Conservation (phyloP, 1,140 invertebrate genomes). For the Aricia agestis region DNA sequence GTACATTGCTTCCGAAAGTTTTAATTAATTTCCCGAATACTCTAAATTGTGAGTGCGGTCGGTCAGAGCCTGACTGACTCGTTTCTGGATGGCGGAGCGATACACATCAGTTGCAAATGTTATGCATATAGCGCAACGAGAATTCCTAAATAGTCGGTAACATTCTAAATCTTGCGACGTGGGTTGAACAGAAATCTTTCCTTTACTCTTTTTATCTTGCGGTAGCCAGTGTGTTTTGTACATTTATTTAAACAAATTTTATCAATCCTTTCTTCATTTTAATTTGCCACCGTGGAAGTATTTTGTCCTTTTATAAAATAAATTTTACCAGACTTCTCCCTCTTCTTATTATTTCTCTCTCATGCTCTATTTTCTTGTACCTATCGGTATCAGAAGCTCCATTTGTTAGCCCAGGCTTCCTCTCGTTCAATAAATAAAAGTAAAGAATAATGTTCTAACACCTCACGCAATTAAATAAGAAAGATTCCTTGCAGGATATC, state of each 20-base stretch:
- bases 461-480: neutral
- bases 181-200: neutral
- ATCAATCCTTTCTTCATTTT: too few relatives aligned
- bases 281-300: too few relatives aligned
- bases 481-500: neutral
- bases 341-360: too few relatives aligned
- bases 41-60: neutral
- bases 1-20: neutral
- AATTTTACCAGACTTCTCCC: too few relatives aligned
- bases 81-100: constrained; percentile 31
- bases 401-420: neutral
- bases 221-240: neutral
- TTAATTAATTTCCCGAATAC: constrained; percentile 1
- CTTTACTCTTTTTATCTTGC: neutral
- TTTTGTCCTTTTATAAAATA: too few relatives aligned
- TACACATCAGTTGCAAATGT: constrained; percentile 41
- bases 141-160: constrained; percentile 32
- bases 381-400: neutral
- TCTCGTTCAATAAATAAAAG: neutral
- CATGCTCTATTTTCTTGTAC: too few relatives aligned
- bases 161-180: neutral
- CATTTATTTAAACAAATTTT: neutral
- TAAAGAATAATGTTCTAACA: neutral
- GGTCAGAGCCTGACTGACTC: constrained; percentile 19
- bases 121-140: constrained; percentile 39